Evolutionary conservation across 2,113 vertebrate genomes (phyloP).

Genomic region (Urocitellus parryii): DNA sequence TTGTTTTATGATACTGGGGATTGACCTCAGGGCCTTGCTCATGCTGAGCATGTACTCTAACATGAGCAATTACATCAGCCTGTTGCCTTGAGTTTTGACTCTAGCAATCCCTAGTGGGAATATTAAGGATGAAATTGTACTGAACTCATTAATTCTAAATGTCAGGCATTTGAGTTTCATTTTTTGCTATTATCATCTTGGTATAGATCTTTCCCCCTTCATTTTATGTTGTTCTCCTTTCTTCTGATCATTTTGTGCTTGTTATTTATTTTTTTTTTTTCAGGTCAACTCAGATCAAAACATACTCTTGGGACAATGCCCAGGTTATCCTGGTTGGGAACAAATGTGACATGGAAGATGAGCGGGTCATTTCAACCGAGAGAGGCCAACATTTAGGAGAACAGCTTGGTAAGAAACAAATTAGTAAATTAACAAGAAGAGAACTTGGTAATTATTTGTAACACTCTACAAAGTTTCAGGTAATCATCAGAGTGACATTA

Average conservation of each 20-base stretch:
- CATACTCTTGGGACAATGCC: slow-evolving; percentile 98
- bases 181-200: background rate
- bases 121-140: slow-evolving; percentile 51
- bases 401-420: slow-evolving; percentile 93
- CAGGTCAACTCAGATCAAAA: slow-evolving; percentile 99
- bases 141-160: slow-evolving; percentile 60
- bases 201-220: slow-evolving; percentile 32
- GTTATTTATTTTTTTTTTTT: slow-evolving; percentile 64
- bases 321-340: slow-evolving; percentile 98
- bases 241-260: slow-evolving; percentile 67
- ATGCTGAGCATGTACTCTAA: background rate
- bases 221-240: slow-evolving; percentile 29
- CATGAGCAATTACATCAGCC: background rate
- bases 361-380: slow-evolving; percentile 94
- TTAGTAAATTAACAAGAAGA: background rate
- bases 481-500: background rate
- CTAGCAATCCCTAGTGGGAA: slow-evolving; percentile 15
- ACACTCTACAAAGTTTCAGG: background rate
- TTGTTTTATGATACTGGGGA: background rate
- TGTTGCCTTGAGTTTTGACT: background rate
- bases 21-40: background rate
- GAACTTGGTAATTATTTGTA: slow-evolving; percentile 14
- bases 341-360: slow-evolving; percentile 99
- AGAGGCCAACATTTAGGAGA: slow-evolving; percentile 96
- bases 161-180: slow-evolving; percentile 55